Evolutionary conservation across 2,113 vertebrate species (phyloP).

Genomic region (Salvelinus alpinus): DNA sequence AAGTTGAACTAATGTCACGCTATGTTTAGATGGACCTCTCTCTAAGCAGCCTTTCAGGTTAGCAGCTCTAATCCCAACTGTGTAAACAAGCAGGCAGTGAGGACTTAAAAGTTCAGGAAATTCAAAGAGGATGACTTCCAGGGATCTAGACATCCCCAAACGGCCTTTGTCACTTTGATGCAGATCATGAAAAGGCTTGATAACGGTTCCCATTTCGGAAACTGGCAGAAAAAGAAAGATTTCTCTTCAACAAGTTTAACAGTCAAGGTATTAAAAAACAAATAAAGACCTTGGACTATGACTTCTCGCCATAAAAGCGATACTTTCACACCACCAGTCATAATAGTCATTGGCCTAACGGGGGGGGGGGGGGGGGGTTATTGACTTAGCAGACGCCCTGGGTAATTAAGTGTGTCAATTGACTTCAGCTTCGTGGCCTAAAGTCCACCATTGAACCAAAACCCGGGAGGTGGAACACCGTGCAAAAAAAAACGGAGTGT

Average conservation of each 20-base stretch:
- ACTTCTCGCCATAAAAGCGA: conserved; percentile 22
- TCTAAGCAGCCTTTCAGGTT: conserved; percentile 26
- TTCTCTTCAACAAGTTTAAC: no score
- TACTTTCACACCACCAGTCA: conserved; percentile 14
- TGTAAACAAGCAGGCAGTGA: conserved; percentile 15
- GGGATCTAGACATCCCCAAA: conserved; percentile 31
- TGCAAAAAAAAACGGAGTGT: no score
- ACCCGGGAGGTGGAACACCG: neutral
- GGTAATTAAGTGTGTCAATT: no score
- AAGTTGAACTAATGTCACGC: conserved; percentile 29
- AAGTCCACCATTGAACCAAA: neutral
- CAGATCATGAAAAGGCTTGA: neutral
- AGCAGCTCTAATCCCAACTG: conserved; percentile 19
- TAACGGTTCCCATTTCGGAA: conserved; percentile 3
- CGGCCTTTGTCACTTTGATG: neutral
- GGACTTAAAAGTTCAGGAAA: neutral
- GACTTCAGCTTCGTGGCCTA: neutral
- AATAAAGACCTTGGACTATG: conserved; percentile 20
- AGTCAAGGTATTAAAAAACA: neutral
- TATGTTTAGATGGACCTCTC: conserved; percentile 29
- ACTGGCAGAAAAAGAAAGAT: no score
- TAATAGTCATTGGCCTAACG: conserved; percentile 2
- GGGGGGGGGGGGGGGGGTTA: no score
- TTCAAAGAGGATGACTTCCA: conserved; percentile 4
- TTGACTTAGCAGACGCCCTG: neutral